Evolutionary conservation across 2,888 invertebrate species (phyloP).

Genomic region (Polia nebulosa): DNA sequence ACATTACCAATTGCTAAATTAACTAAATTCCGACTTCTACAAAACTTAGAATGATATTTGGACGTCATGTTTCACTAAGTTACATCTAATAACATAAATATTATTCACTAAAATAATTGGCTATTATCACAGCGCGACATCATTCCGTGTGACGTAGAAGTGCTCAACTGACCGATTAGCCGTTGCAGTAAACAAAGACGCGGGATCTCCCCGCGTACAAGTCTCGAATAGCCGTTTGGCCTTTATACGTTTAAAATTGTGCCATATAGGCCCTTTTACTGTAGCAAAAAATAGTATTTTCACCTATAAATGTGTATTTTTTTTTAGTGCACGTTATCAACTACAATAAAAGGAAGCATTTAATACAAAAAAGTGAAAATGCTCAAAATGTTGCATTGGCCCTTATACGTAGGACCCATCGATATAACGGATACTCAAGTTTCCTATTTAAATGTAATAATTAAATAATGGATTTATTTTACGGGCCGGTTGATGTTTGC

Average conservation of each 20-base stretch:
- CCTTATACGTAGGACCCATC: too few species aligned
- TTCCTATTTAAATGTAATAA: slow-evolving; percentile 2
- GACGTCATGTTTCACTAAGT: too few species aligned
- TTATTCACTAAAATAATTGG: too few species aligned
- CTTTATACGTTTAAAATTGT: background rate
- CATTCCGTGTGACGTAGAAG: too few species aligned
- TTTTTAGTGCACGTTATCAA: background rate
- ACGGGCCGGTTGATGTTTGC: background rate
- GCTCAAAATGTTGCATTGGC: too few species aligned
- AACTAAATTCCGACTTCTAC: too few species aligned
- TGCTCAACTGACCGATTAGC: too few species aligned
- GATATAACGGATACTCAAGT: slow-evolving; percentile 4
- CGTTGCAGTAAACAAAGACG: background rate
- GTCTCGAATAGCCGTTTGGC: background rate
- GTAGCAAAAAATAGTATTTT: slow-evolving; percentile 2
- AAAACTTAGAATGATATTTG: too few species aligned
- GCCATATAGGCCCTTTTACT: background rate
- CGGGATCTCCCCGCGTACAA: background rate
- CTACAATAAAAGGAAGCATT: slow-evolving; percentile 3
- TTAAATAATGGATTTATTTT: slow-evolving; percentile 23
- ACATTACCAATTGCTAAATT: too few species aligned
- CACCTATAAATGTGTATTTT: slow-evolving; percentile 2
- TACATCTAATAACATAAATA: too few species aligned
- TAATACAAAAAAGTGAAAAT: slow-evolving; percentile 6
- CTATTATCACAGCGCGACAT: too few species aligned